Evolutionary conservation across 2,113 vertebrate genomes (phyloP).

Genomic region (Spilogale gracilis): DNA sequence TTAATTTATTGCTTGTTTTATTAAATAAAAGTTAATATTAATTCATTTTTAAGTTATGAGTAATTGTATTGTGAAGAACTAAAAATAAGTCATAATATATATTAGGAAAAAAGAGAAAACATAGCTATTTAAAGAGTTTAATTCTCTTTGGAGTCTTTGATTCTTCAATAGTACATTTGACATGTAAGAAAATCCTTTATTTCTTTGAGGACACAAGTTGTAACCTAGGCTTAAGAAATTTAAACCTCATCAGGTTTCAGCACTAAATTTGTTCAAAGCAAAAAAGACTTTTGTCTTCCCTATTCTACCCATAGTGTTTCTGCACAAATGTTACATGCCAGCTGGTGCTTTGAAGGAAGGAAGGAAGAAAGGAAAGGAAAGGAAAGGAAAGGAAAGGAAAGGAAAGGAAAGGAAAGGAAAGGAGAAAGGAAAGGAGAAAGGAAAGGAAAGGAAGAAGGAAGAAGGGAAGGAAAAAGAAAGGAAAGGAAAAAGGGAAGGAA

Average conservation of each 20-base stretch:
- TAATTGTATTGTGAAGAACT: conserved; percentile 10
- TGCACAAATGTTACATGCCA: neutral
- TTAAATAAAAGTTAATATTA: neutral
- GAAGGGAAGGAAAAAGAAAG: neutral
- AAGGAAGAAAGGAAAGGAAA: neutral
- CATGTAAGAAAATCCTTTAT: neutral
- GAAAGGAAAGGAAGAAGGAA: neutral
- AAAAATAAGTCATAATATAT: neutral
- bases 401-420: too few relatives aligned
- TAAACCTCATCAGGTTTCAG: neutral
- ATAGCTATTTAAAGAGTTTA: neutral
- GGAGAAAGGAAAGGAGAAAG: neutral
- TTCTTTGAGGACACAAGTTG: neutral
- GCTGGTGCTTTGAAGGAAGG: neutral
- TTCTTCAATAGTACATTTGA: neutral
- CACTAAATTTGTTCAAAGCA: neutral
- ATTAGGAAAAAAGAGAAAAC: conserved; percentile 7
- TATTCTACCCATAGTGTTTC: neutral
- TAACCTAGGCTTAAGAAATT: neutral
- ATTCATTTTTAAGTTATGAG: neutral
- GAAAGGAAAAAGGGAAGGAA: neutral
- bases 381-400: neutral
- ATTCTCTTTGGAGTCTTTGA: neutral
- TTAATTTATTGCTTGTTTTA: neutral
- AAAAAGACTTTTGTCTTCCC: neutral